phyloP scores from a whole-genome alignment of 2,888 invertebrate species.

The Sarcophaga caerulescens region DNA sequence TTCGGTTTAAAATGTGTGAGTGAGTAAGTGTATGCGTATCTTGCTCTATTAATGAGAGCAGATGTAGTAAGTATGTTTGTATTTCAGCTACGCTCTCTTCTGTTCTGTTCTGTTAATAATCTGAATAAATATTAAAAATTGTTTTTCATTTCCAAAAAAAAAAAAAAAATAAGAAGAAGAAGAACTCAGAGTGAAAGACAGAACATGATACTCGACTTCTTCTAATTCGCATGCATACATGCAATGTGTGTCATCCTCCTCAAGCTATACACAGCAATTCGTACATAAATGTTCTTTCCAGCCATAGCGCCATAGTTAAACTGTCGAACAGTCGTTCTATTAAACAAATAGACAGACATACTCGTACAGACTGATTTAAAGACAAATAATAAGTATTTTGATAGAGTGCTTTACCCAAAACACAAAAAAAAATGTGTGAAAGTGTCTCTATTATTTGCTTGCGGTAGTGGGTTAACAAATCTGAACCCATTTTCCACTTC shows the following conservation, averaged over 20 bases:
- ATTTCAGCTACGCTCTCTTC: background rate
- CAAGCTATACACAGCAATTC: too few species aligned
- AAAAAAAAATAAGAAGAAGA: background rate
- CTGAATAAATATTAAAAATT: conserved; percentile 48
- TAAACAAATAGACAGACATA: background rate
- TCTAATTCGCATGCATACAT: background rate
- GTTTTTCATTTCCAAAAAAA: conserved; percentile 34
- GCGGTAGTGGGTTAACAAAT: background rate
- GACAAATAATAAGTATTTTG: background rate
- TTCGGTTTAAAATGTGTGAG: conserved; percentile 8
- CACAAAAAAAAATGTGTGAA: too few species aligned
- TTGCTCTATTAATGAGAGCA: background rate
- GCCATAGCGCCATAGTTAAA: background rate
- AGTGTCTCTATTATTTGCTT: background rate
- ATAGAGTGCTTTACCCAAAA: background rate
- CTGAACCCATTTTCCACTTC: background rate
- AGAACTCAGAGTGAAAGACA: background rate
- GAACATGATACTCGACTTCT: background rate
- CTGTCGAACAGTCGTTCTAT: background rate
- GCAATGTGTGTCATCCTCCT: background rate
- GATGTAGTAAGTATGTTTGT: background rate
- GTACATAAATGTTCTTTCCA: background rate
- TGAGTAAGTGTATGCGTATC: background rate
- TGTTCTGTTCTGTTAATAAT: conserved; percentile 37
- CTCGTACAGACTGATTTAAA: background rate